A percentile compares a stretch with the other conserved stretches of the same genome.
These are phyloP conservation scores for Aculops lycopersici DNA, from an alignment of 1,140 invertebrate genomes.

Conservation along the genomic window DNA sequence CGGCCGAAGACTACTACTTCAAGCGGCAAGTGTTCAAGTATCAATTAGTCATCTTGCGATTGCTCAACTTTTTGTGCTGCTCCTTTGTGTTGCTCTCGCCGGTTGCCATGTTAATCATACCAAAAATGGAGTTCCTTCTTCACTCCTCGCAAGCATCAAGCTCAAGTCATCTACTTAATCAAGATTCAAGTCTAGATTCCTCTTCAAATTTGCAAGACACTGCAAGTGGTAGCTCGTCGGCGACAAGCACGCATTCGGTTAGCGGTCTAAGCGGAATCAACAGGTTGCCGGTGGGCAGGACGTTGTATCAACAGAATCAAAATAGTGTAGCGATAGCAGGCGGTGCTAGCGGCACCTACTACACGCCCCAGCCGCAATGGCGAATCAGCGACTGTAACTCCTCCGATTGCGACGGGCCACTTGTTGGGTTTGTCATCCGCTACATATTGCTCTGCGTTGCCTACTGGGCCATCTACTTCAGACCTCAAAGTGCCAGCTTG, in stretches of 20 bases:
- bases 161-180: too few relatives aligned
- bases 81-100: conserved; percentile 36
- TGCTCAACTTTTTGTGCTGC: background rate
- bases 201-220: too few relatives aligned
- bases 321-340: background rate
- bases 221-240: too few relatives aligned
- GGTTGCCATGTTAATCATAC: conserved; percentile 65
- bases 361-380: conserved; percentile 10
- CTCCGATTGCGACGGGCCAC: conserved; percentile 47
- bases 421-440: conserved; percentile 67
- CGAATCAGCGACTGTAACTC: conserved; percentile 28
- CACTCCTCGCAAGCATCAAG: background rate
- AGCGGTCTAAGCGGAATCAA: too few relatives aligned
- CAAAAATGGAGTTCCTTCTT: conserved; percentile 33
- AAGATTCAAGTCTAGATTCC: too few relatives aligned
- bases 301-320: conserved; percentile 10
- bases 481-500: conserved; percentile 44
- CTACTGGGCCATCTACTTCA: conserved; percentile 41
- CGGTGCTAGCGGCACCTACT: too few relatives aligned
- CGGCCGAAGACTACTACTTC: conserved; percentile 30
- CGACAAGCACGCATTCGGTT: background rate
- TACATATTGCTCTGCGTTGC: conserved; percentile 58
- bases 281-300: too few relatives aligned
- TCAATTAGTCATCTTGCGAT: conserved; percentile 21
- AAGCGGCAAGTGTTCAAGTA: conserved; percentile 66